A percentile compares a stretch with the other conserved stretches of the same genome.
phyloP scores from a whole-genome alignment of 2,797 vertebrate genomes.

The Tapera naevia region DNA sequence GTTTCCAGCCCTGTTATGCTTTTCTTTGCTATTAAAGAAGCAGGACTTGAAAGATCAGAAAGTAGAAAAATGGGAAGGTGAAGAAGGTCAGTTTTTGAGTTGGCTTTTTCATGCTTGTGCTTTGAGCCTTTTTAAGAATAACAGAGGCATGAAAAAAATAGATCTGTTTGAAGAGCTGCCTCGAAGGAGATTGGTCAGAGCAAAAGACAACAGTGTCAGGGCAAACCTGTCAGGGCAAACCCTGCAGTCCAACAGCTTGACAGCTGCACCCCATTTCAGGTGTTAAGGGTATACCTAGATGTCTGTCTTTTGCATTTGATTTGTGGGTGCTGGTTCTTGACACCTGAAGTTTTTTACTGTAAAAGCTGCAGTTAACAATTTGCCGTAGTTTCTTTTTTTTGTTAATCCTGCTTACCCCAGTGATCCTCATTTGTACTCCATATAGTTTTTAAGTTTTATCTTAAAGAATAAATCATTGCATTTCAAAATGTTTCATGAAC shows the following conservation, averaged over 20 bases:
- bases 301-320: not conserved
- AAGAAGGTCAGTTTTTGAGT: conserved; percentile 58
- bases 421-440: not conserved
- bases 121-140: conserved; percentile 58
- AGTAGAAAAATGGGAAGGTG: conserved; percentile 57
- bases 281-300: no score
- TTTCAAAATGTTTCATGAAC: not conserved
- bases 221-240: conserved; percentile 36
- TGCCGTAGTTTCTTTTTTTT: not conserved
- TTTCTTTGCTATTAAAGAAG: conserved; percentile 64
- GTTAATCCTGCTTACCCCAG: not conserved
- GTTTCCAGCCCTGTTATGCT: conserved; percentile 42
- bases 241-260: not conserved
- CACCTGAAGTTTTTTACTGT: not conserved
- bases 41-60: conserved; percentile 64
- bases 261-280: not conserved
- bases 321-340: not conserved
- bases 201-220: conserved; percentile 27
- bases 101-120: conserved; percentile 23
- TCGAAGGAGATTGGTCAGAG: conserved; percentile 9
- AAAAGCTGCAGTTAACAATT: not conserved
- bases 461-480: not conserved
- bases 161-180: conserved; percentile 61
- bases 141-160: not conserved
- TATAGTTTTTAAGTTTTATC: not conserved